Base-by-base conservation (phyloP, 2,113 vertebrate genomes). In the Nothoprocta pentlandii region DNA sequence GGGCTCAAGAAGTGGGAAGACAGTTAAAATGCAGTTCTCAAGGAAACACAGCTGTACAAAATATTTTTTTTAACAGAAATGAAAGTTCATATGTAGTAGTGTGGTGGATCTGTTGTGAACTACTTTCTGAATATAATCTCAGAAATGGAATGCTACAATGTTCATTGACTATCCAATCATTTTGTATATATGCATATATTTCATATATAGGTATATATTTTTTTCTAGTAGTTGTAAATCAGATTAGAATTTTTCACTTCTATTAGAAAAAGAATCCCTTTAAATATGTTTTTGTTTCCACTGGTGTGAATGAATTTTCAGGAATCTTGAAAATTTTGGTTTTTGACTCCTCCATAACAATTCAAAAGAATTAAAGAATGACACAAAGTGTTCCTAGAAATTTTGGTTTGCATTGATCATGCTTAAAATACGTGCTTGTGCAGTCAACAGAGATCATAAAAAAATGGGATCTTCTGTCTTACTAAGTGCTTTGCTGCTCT, bases 101-200 rank as follows among this genome's bases (percentile, higher is more conserved):
- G 78, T 85, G 67, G 49, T 92, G 22, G 22, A 82, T 87, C 23
- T 69, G 36, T 15, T 80, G 17, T 80, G 64, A 92, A 16, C 22
- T 81, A 32, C 34, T 92, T 95, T 87, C 79, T 69, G n/a, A 84
- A 11, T 56, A 34, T 85, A 89, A 30, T 93, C 44, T 81, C 85
- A 83, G 56, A 85, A 92, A 95, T 58, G 0, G 80, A 77, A 61
- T 75, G 16, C 19, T 85, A 30, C 36, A 70, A 4, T 89, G 36
- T 32, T 94, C 9, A 76, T 10, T 80, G 75, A 92, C 70, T 94
- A 95, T 95, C 46, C 36, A 83, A 47, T 74, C 23, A 59, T 80
- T 77, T 70, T 59, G 25, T 85, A 41, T 63, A 7, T 69, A 12
- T 51, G 14, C 54, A 16, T 23, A 49, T 23, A 59, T 80, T 77